Conservation (phyloP, 2,797 vertebrate genomes). For the Sylvilagus floridanus region DNA sequence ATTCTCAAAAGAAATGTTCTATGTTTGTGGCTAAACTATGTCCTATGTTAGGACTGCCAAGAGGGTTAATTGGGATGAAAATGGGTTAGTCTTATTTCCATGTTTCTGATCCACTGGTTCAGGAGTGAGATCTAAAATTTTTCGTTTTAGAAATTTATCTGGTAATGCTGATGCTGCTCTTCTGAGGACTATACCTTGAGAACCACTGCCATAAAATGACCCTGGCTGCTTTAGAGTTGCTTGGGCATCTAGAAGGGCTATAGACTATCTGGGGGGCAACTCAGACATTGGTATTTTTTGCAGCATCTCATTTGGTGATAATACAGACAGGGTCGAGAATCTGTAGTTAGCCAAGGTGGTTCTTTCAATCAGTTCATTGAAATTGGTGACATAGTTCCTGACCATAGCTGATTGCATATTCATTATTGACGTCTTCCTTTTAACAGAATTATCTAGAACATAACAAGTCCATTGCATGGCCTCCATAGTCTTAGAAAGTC, state of each 20-base stretch:
- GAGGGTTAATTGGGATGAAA: background rate
- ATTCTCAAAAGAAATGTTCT: background rate
- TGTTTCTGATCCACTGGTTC: background rate
- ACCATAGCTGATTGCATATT: background rate
- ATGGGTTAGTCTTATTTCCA: fast-evolving
- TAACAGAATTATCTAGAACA: background rate
- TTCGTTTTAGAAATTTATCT: background rate
- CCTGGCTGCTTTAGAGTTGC: background rate
- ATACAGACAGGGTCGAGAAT: background rate
- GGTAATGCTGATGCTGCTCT: background rate
- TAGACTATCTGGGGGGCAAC: background rate
- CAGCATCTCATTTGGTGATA: background rate
- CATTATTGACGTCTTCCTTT: background rate
- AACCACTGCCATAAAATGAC: background rate
- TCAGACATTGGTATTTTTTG: background rate
- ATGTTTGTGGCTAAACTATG: background rate
- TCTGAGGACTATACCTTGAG: background rate
- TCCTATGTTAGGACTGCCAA: background rate
- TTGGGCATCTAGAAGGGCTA: background rate
- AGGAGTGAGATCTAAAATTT: background rate
- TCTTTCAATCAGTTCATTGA: background rate
- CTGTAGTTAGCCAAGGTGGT: background rate
- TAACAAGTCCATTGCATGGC: background rate
- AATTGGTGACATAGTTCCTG: background rate
- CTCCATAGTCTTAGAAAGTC: background rate